phyloP scores from a whole-genome alignment of 1,140 invertebrate species.

The Caerostris darwini region DNA sequence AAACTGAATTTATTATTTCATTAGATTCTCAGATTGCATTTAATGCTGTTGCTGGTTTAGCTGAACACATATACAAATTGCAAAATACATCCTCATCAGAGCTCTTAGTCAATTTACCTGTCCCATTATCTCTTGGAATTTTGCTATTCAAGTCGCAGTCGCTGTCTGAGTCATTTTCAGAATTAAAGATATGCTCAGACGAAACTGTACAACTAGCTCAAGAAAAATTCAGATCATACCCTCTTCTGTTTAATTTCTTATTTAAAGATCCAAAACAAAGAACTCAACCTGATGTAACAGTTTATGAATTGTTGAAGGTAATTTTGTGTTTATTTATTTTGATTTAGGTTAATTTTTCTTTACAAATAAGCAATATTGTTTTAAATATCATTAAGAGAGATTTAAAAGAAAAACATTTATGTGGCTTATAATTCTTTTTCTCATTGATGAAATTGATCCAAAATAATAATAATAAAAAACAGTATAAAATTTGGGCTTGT shows the following conservation, averaged over 20 bases:
- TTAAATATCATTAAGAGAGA: too few relatives aligned
- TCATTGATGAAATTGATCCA: too few relatives aligned
- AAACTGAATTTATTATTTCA: neutral
- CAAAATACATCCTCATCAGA: neutral
- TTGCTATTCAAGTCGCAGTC: constrained; percentile 57
- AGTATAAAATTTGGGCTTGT: too few relatives aligned
- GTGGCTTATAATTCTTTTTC: too few relatives aligned
- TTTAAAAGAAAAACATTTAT: too few relatives aligned
- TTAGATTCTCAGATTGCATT: constrained; percentile 56
- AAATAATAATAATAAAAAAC: too few relatives aligned
- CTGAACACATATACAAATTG: constrained; percentile 53
- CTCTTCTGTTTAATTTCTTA: constrained; percentile 52
- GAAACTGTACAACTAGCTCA: neutral
- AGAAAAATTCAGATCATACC: constrained; percentile 43
- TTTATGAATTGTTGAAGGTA: constrained; percentile 73
- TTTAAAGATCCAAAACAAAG: constrained; percentile 56
- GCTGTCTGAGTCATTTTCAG: neutral
- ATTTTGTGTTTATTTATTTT: neutral
- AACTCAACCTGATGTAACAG: constrained; percentile 45
- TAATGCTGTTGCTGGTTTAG: constrained; percentile 41
- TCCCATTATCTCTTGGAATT: constrained; percentile 17
- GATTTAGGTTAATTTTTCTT: too few relatives aligned
- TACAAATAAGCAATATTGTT: too few relatives aligned
- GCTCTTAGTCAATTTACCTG: constrained; percentile 28
- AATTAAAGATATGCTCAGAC: neutral